phyloP scores from a whole-genome alignment of 2,888 invertebrate genomes.

The Conus canariensis region DNA sequence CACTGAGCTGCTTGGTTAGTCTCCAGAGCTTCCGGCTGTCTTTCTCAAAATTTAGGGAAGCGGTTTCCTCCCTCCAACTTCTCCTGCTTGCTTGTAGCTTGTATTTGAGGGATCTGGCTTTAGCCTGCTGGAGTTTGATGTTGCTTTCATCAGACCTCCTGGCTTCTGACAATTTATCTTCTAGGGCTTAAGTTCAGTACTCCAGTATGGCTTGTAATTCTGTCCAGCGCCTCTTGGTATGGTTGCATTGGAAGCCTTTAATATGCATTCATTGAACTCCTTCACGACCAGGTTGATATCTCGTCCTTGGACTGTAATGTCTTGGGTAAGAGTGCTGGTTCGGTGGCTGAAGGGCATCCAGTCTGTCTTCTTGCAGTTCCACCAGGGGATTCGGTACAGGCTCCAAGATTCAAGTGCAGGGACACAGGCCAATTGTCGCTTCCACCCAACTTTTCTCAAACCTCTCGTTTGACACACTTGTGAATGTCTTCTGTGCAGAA shows the following conservation, averaged over 20 bases:
- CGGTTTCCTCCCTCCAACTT: conserved; percentile 29
- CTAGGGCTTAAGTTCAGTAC: conserved; percentile 2
- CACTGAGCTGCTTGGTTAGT: too few relatives aligned
- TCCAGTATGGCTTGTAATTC: conserved; percentile 32
- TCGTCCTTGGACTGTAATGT: conserved; percentile 5
- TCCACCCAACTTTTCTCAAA: conserved; percentile 44
- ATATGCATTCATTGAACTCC: conserved; percentile 14
- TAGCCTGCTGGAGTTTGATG: conserved; percentile 17
- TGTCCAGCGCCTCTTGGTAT: conserved; percentile 26
- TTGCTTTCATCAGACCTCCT: conserved; percentile 27
- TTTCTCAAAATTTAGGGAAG: conserved; percentile 24
- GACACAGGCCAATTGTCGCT: not conserved
- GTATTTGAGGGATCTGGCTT: not conserved
- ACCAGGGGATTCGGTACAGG: not conserved
- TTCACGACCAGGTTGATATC: conserved; percentile 31
- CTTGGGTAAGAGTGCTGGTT: conserved; percentile 26
- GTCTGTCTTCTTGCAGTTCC: conserved; percentile 33
- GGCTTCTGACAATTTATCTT: conserved; percentile 12
- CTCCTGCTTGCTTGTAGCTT: conserved; percentile 29
- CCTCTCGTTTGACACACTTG: not conserved
- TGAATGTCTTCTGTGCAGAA: conserved; percentile 29
- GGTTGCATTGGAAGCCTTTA: conserved; percentile 16
- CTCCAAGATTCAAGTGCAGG: not conserved
- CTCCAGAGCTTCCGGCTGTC: not conserved
- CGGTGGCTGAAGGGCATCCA: not conserved